phyloP scores from a whole-genome alignment of 2,113 vertebrate genomes.

The Apteryx owenii region DNA sequence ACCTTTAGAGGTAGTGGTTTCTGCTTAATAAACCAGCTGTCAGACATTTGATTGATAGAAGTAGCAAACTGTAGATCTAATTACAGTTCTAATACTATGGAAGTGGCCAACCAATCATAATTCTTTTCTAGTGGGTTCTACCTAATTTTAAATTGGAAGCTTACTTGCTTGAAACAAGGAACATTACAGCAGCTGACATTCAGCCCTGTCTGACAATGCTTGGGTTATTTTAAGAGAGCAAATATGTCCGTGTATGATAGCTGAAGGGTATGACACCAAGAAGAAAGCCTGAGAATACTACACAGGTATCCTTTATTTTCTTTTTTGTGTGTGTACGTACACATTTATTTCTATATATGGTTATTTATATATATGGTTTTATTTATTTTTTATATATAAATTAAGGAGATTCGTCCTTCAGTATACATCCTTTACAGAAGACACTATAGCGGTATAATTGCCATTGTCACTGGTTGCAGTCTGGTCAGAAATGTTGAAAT shows the following conservation, averaged over 20 bases:
- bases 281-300: not conserved
- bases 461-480: not conserved
- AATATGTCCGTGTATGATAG: not conserved
- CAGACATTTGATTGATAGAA: not conserved
- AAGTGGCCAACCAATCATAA: not conserved
- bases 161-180: not conserved
- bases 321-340: not conserved
- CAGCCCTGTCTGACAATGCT: not conserved
- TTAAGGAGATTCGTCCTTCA: not conserved
- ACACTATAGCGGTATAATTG: not conserved
- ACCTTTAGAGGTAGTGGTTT: constrained; percentile 1
- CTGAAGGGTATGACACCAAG: not conserved
- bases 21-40: not conserved
- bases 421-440: not conserved
- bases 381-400: not conserved
- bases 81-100: not conserved
- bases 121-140: not conserved
- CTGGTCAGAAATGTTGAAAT: not conserved
- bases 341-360: not conserved
- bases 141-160: not conserved
- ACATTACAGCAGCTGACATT: not conserved
- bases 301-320: not conserved
- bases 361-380: not conserved
- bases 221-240: not conserved
- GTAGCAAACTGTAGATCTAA: not conserved